Evolutionary conservation across 2,888 invertebrate genomes (phyloP), one percentile per base, ranked within the genome.

Genomic region (Ernsta delagoae): DNA sequence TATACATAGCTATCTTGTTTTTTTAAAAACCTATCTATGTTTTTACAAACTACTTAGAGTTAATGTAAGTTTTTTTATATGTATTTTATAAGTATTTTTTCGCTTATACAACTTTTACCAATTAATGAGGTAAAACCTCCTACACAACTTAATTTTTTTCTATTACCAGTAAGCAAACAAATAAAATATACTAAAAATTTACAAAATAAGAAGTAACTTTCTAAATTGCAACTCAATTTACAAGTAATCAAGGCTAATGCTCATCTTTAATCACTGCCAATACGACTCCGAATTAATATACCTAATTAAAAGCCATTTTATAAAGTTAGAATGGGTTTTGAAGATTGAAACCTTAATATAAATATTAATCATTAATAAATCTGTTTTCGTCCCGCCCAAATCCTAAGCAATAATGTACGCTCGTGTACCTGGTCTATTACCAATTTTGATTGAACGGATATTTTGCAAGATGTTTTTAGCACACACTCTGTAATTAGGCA

Each of bases 401-500:
- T 24, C 3, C 24, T 24, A 24, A 24, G 24, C 24, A 24, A 24
- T 24, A 24, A 24, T 24, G 24, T 24, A 24, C 24, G 24, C 24
- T 24, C 24, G 24, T 24, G 3, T n/a, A n/a, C n/a, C n/a, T n/a
- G n/a, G n/a, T 24, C 24, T 53, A 66, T 54, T 66, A 43, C 60
- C 66, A 66, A 60, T 66, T 66, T 66, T 60, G 60, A 66, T 60
- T 53, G 43, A 54, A 60, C 66, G 66, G 66, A 66, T 66, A 66
- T 66, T 66, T 66, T 45, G 66, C 60, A 66, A 66, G 50, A 31
- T 9, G 11, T 60, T 60, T 60, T 24, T 60, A 66, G 66, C 54
- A 66, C 66, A 66, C 66, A 60, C 60, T 54, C 66, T 66, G 16
- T 66, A 66, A 66, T 66, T 66, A 66, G 60, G 36, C 66, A 66